These are phyloP conservation scores for Sebastolobus altivelis DNA, from an alignment of 2,797 vertebrate species.

Conservation along the genomic window DNA sequence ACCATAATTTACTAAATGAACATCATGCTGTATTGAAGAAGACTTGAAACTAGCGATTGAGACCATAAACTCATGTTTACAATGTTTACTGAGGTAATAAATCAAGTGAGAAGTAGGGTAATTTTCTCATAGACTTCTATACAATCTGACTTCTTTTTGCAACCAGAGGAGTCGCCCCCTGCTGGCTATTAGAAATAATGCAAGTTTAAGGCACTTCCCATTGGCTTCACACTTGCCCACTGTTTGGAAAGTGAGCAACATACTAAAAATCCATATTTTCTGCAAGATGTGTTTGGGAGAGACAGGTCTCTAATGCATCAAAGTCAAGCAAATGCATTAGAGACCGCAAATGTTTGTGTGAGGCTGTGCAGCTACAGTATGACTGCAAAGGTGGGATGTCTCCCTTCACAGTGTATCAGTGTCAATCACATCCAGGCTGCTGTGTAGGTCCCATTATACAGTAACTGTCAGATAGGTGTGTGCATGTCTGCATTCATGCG, in stretches of 20 bases:
- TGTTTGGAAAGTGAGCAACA: background rate
- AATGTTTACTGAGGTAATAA: too few species aligned
- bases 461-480: constrained; percentile 35
- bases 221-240: too few species aligned
- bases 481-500: constrained; percentile 14
- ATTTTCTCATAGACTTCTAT: too few species aligned
- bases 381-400: constrained; percentile 40
- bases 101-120: too few species aligned
- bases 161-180: too few species aligned
- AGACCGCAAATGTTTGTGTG: constrained; percentile 28
- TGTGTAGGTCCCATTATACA: constrained; percentile 25
- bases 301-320: constrained; percentile 1
- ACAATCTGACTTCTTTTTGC: too few species aligned
- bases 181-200: too few species aligned
- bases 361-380: constrained; percentile 1
- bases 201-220: too few species aligned
- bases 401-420: constrained; percentile 52
- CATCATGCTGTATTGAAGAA: too few species aligned
- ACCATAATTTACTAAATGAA: too few species aligned
- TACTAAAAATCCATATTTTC: background rate
- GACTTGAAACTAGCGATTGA: too few species aligned
- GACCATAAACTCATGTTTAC: too few species aligned
- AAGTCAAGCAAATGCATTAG: constrained; percentile 21
- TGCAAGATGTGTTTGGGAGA: background rate
- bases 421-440: constrained; percentile 54